Base-by-base conservation (phyloP, 64 coral and sea anemone genomes). In the Montipora capricornis region DNA sequence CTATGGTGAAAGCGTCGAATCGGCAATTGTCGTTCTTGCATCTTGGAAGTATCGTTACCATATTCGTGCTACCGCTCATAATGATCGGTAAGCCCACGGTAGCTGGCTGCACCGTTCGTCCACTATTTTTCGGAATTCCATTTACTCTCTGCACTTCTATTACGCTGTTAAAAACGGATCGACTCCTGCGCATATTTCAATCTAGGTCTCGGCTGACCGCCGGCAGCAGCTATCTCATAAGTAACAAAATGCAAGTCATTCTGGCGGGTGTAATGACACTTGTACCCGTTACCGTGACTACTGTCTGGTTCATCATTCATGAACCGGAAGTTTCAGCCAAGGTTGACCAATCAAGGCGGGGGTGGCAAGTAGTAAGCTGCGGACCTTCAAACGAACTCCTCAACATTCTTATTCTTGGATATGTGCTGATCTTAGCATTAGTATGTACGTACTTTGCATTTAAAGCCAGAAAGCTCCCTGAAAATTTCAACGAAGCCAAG, bases 401-500 rank as follows among this genome's bases (percentile, higher is more conserved):
- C 19, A 89, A 94, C 20, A 70, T 94, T 14, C 66, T 94, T 5
- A 80, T 96, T 53, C 20, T 99, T 10, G 46, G 17, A 5, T 99
- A 94, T 29, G 83, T 99, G 44, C 80, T 99, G 14, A 68, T 89
- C 2, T 50, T 99, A 20, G 97, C 97, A 44, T 85, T 99, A 7
- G 37, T 99, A 4, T 99, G 94, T 16, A 99, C 95, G 0, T 96
- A 92, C 80, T 95, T 96, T 80, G 97, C 97, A 11, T 99, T 91
- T 22, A 94, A 81, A 76, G 97, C 97, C 13, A 93, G 97, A 79
- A 92, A 81, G 16, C 85, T 99, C 13, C 97, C 97, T 10, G 97
- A 99, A 51, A 99, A 95, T 44, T 99, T 99, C 70, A 99, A 99
- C 84, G 97, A 99, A 82, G 95, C 97, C 5, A 99, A 99, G 53